phyloP scores from a whole-genome alignment of 2,888 invertebrate species.

The Theristus sp. region DNA sequence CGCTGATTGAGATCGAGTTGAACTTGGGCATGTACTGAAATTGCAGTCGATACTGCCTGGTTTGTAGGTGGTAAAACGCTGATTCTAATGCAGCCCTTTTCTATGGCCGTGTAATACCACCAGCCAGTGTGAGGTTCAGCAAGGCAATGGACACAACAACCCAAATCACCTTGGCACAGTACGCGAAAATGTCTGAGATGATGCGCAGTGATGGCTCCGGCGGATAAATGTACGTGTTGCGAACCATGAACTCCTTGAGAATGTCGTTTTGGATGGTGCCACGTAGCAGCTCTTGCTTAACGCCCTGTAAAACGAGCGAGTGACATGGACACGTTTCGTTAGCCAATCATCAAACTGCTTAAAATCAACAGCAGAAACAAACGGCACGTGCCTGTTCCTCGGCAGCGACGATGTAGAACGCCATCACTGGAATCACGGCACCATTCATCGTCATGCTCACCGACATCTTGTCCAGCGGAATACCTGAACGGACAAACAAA shows the following conservation, averaged over 20 bases:
- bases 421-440: conserved; percentile 40
- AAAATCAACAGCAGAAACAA: neutral
- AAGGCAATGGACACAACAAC: no score
- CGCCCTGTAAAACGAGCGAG: conserved; percentile 31
- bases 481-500: conserved; percentile 29
- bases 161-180: conserved; percentile 31
- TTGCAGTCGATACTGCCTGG: no score
- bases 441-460: conserved; percentile 48
- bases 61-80: no score
- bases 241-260: conserved; percentile 45
- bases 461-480: conserved; percentile 41
- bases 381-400: conserved; percentile 36
- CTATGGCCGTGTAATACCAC: no score
- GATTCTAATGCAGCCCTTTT: no score
- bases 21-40: conserved; percentile 42
- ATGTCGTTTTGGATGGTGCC: conserved; percentile 47
- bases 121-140: no score
- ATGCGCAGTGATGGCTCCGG: conserved; percentile 43
- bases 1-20: conserved; percentile 44
- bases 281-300: conserved; percentile 34
- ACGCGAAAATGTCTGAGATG: conserved; percentile 43
- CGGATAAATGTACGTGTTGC: conserved; percentile 45
- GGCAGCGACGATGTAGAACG: conserved; percentile 42
- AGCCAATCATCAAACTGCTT: neutral
- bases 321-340: neutral